Evolutionary conservation across 2,113 vertebrate species (phyloP).

Genomic region (Echinops telfairi): DNA sequence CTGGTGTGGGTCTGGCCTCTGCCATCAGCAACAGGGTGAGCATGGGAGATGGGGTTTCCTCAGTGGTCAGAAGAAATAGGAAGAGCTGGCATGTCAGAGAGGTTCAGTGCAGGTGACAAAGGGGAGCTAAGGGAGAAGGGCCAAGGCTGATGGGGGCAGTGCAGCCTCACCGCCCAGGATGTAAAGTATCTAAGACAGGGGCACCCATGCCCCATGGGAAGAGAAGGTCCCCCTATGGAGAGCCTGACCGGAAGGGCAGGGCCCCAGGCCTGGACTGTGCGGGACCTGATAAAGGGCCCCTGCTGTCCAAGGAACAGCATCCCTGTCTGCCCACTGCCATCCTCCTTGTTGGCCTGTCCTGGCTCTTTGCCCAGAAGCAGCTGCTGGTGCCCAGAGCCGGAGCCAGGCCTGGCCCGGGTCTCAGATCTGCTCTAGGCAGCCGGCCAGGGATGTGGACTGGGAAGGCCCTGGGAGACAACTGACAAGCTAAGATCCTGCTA

Average conservation of each 20-base stretch:
- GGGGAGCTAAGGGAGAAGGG: not conserved
- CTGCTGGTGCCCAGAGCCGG: not conserved
- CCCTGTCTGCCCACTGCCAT: no score
- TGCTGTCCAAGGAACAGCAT: not conserved
- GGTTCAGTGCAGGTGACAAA: not conserved
- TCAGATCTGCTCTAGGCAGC: not conserved
- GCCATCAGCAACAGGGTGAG: not conserved
- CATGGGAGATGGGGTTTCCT: not conserved
- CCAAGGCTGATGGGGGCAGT: not conserved
- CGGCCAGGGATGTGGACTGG: not conserved
- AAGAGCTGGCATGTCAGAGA: not conserved
- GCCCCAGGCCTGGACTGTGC: not conserved
- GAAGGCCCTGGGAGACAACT: not conserved
- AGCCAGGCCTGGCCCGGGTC: no score
- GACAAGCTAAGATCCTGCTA: not conserved
- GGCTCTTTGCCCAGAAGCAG: not conserved
- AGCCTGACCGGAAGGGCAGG: not conserved
- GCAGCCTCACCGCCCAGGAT: not conserved
- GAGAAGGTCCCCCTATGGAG: not conserved
- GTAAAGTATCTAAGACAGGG: not conserved
- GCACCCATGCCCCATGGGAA: not conserved
- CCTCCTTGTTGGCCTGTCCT: not conserved
- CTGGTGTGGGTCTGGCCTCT: not conserved
- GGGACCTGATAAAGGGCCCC: no score
- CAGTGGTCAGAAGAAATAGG: not conserved